phyloP scores from a whole-genome alignment of 2,797 vertebrate genomes.

The Ptychadena robeensis region DNA sequence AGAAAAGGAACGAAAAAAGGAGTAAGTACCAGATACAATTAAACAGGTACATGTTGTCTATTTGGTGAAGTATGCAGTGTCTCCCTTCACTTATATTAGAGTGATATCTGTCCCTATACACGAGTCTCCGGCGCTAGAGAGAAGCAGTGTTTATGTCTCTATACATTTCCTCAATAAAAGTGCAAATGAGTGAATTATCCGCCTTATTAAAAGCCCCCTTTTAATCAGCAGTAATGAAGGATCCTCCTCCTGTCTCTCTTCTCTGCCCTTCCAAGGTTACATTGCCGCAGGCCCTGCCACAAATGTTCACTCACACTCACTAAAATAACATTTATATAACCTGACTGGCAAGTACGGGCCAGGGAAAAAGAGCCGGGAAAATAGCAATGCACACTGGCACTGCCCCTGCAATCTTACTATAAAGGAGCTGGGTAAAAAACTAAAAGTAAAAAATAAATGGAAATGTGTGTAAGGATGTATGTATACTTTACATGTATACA shows the following conservation, averaged over 20 bases:
- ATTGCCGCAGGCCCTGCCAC: conserved; percentile 69
- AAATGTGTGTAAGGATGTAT: not conserved
- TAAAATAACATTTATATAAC: conserved; percentile 71
- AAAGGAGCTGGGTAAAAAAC: too few relatives aligned
- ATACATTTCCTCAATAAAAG: conserved; percentile 66
- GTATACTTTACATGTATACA: too few relatives aligned
- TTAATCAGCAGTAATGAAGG: conserved; percentile 72
- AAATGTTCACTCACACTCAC: conserved; percentile 70
- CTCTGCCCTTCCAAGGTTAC: conserved; percentile 71
- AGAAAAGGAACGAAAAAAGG: not conserved
- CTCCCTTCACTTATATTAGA: too few relatives aligned
- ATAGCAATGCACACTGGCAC: not conserved
- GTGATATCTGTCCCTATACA: not conserved
- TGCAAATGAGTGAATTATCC: conserved; percentile 71
- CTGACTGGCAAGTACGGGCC: conserved; percentile 29
- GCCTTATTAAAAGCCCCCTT: conserved; percentile 72
- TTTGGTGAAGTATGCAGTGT: not conserved
- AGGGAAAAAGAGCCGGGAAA: not conserved
- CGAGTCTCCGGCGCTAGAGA: not conserved
- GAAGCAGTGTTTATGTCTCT: conserved; percentile 4
- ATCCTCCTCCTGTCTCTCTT: conserved; percentile 63
- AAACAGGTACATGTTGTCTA: not conserved
- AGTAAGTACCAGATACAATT: not conserved
- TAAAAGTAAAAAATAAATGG: not conserved
- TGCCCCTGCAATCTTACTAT: too few relatives aligned